A percentile compares a stretch with the other conserved stretches of the same genome.
Conservation (phyloP, 1,140 invertebrate genomes). For the Sitobion miscanthi region DNA sequence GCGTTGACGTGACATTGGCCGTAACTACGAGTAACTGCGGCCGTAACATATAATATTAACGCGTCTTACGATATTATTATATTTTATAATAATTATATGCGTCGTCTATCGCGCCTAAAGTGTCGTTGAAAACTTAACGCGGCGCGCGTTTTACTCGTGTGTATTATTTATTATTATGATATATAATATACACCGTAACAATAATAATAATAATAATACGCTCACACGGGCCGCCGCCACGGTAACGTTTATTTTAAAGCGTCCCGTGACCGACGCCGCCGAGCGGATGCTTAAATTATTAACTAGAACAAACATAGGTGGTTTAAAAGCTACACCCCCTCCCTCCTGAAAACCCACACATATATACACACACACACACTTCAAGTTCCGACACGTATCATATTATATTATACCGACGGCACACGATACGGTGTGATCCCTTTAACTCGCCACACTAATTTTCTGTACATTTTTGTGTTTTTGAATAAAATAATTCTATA, state of each 20-base stretch:
- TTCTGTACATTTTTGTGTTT: background rate
- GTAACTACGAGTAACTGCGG: background rate
- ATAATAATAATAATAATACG: background rate
- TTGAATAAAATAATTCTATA: background rate
- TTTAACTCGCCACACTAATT: background rate
- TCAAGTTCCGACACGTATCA: background rate
- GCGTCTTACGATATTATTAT: background rate
- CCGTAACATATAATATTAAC: background rate
- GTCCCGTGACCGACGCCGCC: conserved; percentile 43
- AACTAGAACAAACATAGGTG: conserved; percentile 15
- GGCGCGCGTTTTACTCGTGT: background rate
- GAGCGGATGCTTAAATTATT: conserved; percentile 40
- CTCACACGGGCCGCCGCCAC: background rate
- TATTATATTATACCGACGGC: background rate
- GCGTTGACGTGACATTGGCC: background rate
- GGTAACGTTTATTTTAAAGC: conserved; percentile 47
- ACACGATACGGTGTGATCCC: background rate
- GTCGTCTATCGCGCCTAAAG: background rate
- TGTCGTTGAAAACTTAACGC: conserved; percentile 36
- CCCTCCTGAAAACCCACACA: too few species aligned
- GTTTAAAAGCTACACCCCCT: conserved; percentile 17
- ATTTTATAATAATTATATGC: conserved; percentile 8
- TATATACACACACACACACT: background rate
- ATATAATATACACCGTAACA: background rate
- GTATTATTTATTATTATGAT: background rate